Conservation (phyloP, 2,113 vertebrate genomes). For the Bos javanicus region DNA sequence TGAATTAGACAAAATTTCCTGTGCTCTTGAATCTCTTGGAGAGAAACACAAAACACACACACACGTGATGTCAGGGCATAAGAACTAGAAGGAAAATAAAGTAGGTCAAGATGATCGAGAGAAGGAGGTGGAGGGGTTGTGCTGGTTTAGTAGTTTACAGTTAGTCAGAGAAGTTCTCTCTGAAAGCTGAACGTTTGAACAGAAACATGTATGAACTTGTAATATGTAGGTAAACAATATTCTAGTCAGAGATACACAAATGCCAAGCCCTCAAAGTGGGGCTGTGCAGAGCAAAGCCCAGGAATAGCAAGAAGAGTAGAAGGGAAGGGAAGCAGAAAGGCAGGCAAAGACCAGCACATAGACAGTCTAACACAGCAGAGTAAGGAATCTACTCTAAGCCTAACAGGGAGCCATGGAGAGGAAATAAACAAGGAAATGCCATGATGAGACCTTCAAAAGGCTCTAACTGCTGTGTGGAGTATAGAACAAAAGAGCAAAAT, state of each 20-base stretch:
- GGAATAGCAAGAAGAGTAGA: not conserved
- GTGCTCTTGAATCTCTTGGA: not conserved
- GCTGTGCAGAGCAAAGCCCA: not conserved
- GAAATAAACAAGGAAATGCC: not conserved
- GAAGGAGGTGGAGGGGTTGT: not conserved
- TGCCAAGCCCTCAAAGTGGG: not conserved
- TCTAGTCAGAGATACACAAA: not conserved
- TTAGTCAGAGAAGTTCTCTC: not conserved
- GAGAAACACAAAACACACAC: not conserved
- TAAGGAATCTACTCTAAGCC: not conserved
- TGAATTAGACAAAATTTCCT: not conserved
- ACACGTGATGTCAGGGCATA: not conserved
- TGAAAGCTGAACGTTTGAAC: not conserved
- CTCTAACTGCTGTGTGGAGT: not conserved
- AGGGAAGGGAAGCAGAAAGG: not conserved
- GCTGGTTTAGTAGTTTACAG: not conserved
- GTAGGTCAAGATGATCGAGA: not conserved
- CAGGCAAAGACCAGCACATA: not conserved
- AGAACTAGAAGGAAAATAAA: not conserved
- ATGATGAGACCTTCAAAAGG: not conserved
- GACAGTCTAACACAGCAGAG: not conserved
- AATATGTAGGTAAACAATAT: not conserved
- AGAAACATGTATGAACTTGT: not conserved
- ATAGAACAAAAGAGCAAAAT: not conserved
- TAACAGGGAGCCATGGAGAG: not conserved